phyloP scores from a whole-genome alignment of 1,140 invertebrate species.

The Habropoda laboriosa region DNA sequence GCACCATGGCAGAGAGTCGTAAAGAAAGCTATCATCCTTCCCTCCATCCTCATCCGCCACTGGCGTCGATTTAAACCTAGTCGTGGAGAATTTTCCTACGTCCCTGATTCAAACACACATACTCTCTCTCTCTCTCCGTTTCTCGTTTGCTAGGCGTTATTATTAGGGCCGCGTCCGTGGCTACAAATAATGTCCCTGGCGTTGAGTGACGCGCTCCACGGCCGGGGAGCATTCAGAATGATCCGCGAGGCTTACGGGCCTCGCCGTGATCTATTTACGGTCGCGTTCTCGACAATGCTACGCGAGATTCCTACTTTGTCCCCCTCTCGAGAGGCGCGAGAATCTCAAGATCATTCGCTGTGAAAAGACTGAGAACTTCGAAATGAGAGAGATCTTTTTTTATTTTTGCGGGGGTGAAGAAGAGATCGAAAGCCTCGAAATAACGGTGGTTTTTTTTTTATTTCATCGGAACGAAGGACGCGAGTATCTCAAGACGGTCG shows the following conservation, averaged over 20 bases:
- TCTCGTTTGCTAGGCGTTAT: constrained; percentile 53
- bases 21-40: constrained; percentile 22
- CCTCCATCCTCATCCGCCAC: constrained; percentile 20
- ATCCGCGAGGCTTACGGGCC: constrained; percentile 55
- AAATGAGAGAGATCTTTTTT: no score
- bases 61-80: constrained; percentile 53
- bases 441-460: no score
- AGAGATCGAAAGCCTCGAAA: no score
- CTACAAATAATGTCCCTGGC: constrained; percentile 62
- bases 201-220: constrained; percentile 53
- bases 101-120: constrained; percentile 30
- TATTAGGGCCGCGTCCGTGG: constrained; percentile 58
- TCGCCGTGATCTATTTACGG: constrained; percentile 55
- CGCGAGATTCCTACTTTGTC: not conserved
- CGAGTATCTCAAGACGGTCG: no score
- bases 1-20: not conserved
- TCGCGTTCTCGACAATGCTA: constrained; percentile 31
- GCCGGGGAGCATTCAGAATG: constrained; percentile 51
- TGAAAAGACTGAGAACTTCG: no score
- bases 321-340: no score
- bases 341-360: no score
- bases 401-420: no score
- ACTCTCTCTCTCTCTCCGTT: constrained; percentile 6
- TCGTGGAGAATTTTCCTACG: constrained; percentile 45
- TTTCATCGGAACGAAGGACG: not conserved